A percentile compares a stretch with the other conserved stretches of the same genome.
Evolutionary conservation across 2,113 vertebrate genomes (phyloP).

Genomic region (Conger conger): DNA sequence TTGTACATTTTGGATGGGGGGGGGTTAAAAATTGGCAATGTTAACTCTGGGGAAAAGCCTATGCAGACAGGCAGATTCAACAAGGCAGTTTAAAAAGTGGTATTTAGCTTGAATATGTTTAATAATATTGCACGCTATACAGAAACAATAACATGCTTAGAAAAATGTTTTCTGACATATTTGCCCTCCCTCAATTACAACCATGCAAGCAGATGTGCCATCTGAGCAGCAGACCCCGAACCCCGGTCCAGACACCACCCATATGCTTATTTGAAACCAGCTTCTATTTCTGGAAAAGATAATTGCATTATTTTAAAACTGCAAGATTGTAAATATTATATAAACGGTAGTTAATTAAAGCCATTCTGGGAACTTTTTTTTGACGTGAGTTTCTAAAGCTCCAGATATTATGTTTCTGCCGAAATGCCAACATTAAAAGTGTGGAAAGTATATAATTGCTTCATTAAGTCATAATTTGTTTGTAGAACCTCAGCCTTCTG

Average conservation of each 20-base stretch:
- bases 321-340: neutral
- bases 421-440: slow-evolving; percentile 20
- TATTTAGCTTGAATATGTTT: too few relatives aligned
- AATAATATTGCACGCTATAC: too few relatives aligned
- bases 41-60: slow-evolving; percentile 25
- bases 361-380: slow-evolving; percentile 8
- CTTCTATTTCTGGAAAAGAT: slow-evolving; percentile 4
- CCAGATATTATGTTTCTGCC: slow-evolving; percentile 1
- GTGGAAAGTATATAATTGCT: slow-evolving; percentile 15
- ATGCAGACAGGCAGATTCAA: neutral
- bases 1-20: neutral
- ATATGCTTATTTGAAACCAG: neutral
- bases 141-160: neutral
- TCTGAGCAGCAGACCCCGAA: too few relatives aligned
- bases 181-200: neutral
- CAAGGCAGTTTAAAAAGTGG: neutral
- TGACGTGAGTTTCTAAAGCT: neutral
- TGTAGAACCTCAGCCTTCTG: slow-evolving; percentile 28
- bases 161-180: neutral
- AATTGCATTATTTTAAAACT: neutral
- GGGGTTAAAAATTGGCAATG: slow-evolving; percentile 29
- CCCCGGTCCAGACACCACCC: neutral
- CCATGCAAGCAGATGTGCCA: neutral
- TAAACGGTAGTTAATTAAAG: slow-evolving; percentile 20
- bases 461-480: slow-evolving; percentile 19